Base-by-base conservation (phyloP, 1,140 invertebrate genomes). In the Ips typographus region DNA sequence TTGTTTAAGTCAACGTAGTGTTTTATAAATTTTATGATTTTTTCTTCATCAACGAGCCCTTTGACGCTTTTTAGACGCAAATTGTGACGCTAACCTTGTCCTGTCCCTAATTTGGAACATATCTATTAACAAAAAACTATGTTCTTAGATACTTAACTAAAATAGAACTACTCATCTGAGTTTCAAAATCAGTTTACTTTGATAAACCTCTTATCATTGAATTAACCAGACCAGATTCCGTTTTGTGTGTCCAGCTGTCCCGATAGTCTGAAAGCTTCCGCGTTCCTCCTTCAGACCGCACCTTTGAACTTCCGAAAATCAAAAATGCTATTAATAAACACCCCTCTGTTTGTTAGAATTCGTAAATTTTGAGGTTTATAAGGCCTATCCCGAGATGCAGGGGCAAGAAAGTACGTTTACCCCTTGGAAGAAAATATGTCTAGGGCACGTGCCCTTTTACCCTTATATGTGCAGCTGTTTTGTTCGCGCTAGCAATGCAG, bases 351-450 rank as follows among this genome's bases (percentile, higher is more conserved):
- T 62, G 60, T 62, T 40, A 36, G 49, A 70, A 70, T 51, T 64
- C 44, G 43, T 49, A 63, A 63, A 70, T 64, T 70, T 58, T 62
- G 52, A 70, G 59, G 61, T 70, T 64, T 49, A 70, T 70, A 63
- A 38, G 60, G 61, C 60, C 68, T 52, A 70, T 63, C 64, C 56
- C 37, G 55, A 70, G 68, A 70, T 64, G 60, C 51, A 57, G 56
- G 57, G 66, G 42, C 67, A 68, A 59, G 68, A 70, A 70, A 64
- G 68, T 70, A 70, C 68, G 52, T 70, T 70, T 70, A 70, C 68
- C 68, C 68, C 68, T 70, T 70, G 55, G 60, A 70, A 70, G 68
- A 70, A 70, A 70, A 63, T 70, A 70, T 42, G 60, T 70, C 60
- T 70, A 38, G 68, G 68, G 68, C 68, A 70, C 68, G 68, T 70